These are phyloP conservation scores for Bucco capensis DNA, from an alignment of 2,113 vertebrate species.

Conservation along the genomic window DNA sequence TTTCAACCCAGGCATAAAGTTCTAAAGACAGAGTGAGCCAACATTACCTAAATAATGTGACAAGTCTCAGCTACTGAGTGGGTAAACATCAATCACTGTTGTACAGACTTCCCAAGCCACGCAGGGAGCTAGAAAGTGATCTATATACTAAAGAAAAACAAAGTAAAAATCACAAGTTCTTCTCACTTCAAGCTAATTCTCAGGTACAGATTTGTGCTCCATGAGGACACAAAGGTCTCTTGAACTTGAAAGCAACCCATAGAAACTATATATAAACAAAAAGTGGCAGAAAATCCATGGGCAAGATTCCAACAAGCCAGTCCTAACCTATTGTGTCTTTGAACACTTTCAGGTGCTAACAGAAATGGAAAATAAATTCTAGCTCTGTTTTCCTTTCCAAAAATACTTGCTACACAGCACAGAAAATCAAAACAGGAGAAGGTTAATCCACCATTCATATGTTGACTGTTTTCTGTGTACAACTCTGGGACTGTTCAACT, in stretches of 20 bases:
- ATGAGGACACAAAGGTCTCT: neutral
- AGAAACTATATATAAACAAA: neutral
- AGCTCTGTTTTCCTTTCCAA: neutral
- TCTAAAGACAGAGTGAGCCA: neutral
- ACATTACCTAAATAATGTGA: neutral
- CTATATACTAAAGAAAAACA: neutral
- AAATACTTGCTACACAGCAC: neutral
- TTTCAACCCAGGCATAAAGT: neutral
- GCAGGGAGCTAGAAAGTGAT: neutral
- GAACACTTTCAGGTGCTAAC: neutral
- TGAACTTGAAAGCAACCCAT: neutral
- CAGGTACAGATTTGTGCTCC: neutral
- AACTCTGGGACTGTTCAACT: neutral
- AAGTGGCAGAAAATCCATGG: neutral
- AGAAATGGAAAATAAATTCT: neutral
- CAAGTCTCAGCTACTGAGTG: neutral
- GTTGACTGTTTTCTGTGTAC: neutral
- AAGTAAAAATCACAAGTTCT: neutral
- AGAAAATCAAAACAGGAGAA: neutral
- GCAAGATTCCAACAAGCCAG: neutral
- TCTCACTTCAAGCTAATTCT: neutral
- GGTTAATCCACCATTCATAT: neutral
- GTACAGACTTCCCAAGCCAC: neutral
- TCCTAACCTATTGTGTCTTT: neutral
- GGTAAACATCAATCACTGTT: neutral